Percentiles rank a stretch among this genome's conserved stretches.
Conservation (phyloP, 2,113 vertebrate genomes). For the Synchiropus splendidus region DNA sequence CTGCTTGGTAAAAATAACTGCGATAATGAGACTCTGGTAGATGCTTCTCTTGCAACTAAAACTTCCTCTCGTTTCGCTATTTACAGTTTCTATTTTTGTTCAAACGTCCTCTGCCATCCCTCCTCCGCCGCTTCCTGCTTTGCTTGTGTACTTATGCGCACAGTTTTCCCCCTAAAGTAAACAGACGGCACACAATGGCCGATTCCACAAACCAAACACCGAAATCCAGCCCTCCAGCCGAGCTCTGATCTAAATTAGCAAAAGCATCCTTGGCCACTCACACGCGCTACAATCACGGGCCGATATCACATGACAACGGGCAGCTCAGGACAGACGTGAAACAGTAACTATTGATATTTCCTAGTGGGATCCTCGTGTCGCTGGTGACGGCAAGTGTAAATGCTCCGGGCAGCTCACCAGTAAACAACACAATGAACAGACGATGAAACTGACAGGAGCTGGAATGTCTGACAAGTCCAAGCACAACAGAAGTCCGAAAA, state of each 20-base stretch:
- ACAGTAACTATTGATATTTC: too few relatives aligned
- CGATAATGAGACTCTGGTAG: constrained; percentile 26
- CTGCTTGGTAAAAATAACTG: constrained; percentile 26
- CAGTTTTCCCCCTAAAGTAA: constrained; percentile 52
- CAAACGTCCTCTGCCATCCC: constrained; percentile 36
- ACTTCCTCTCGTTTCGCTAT: constrained; percentile 23
- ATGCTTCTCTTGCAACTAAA: constrained; percentile 22
- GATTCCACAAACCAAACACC: constrained; percentile 42
- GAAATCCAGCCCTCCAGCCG: constrained; percentile 42
- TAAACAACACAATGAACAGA: constrained; percentile 42
- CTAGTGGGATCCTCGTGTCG: too few relatives aligned
- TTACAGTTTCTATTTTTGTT: constrained; percentile 57
- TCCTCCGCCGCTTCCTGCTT: constrained; percentile 41
- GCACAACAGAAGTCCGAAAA: constrained; percentile 23
- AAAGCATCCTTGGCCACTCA: constrained; percentile 17
- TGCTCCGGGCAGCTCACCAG: constrained; percentile 41
- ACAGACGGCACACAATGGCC: constrained; percentile 47
- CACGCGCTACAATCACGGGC: too few relatives aligned
- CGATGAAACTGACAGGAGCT: constrained; percentile 26
- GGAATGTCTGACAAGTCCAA: constrained; percentile 25
- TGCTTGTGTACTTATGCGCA: constrained; percentile 43
- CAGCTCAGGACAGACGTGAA: too few relatives aligned
- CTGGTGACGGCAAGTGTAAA: constrained; percentile 3
- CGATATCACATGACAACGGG: too few relatives aligned
- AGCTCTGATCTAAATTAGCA: constrained; percentile 43